Evolutionary conservation across 2,888 invertebrate species (phyloP), one percentile per base, ranked within the genome.

Genomic region (Pinctada fucata): DNA sequence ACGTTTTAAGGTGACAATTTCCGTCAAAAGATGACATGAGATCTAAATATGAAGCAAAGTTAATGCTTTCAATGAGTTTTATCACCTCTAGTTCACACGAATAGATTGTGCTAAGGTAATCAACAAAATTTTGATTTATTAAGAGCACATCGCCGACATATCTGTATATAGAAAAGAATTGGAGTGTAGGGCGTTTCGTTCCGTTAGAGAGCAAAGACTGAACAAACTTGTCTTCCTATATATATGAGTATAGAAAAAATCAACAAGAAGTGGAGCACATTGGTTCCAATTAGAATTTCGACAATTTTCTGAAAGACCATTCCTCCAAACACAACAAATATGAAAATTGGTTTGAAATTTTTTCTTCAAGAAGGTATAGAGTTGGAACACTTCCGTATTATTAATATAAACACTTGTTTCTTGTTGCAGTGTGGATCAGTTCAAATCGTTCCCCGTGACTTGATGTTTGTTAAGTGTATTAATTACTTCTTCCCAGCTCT

Each of bases 101-200:
- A 58, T 58, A 58, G 58, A 58, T 58, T 6, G 13, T 58, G 58
- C 58, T 58, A 58, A 58, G 58, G 58, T 58, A 58, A 58, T 58
- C 58, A 0, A 1, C 58, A 13, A 58, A 58, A 0, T 6, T 6
- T 10, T 1, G 6, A 58, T 58, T 58, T 10, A 58, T 58, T 58
- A 13, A 58, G 13, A 58, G 58, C 58, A 58, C 6, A 13, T 58
- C 58, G 13, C 13, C 58, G 6, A 58, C 13, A 58, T 58, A 58
- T 58, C 58, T 58, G 58, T 58, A 58, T 10, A 1, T 58, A 58
- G 13, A 58, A 58, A 10, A 1, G 58, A 58, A 58, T 6, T 13
- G 8, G 13, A 58, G 1, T 10, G 58, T 13, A 6, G 13, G 13
- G 6, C 13, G 58, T 58, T 58, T 58, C 13, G 6, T 58, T 58